Evolutionary conservation across 30 jellyfish, hydroid and myxozoan genomes (phyloP), one percentile per base, ranked within the genome.

Genomic region (Turritopsis dohrnii): DNA sequence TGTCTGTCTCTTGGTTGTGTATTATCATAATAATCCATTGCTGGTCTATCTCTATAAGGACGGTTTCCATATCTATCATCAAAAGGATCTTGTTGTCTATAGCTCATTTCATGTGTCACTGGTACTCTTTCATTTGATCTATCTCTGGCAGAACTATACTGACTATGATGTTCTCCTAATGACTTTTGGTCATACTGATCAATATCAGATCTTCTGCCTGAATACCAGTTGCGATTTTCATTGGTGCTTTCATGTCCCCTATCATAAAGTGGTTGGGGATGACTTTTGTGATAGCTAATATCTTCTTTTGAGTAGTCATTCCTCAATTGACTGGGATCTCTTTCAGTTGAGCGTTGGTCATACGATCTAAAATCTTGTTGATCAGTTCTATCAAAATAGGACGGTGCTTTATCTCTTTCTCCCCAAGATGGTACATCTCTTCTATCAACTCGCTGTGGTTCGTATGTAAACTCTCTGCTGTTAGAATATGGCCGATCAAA

Each of bases 381-480:
- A 16, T 69, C 77, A 23, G 16, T 21, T 23, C 29, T 26, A 69
- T 69, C 77, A 69, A 69, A 69, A 76, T 76, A 76, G 28, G 84
- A 76, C 19, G 84, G 28, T 28, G 84, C 7, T 28, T 76, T 29
- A 1, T 19, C 77, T 19, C 84, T 69, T 26, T 18, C 81, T 22
- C 30, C 28, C 31, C 30, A 1, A 77, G 85, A 9, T 17, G 71
- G 71, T 29, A 21, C 72, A 18, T 52, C 53, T 29, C 87, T 80
- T 23, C 52, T 41, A 41, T 41, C 60, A 41, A 41, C 60, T 41
- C 13, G 5, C 60, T 41, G 60, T 41, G 60, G 13, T 41, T 41
- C 60, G 60, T 41, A 41, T 41, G 60, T 41, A 41, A 13, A 41
- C 13, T 5, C 9, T 41, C 60, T 41, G 60, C 9, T 13, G 13